Base-by-base conservation (phyloP, 1,140 invertebrate genomes). In the Pemphigus obesinymphae region DNA sequence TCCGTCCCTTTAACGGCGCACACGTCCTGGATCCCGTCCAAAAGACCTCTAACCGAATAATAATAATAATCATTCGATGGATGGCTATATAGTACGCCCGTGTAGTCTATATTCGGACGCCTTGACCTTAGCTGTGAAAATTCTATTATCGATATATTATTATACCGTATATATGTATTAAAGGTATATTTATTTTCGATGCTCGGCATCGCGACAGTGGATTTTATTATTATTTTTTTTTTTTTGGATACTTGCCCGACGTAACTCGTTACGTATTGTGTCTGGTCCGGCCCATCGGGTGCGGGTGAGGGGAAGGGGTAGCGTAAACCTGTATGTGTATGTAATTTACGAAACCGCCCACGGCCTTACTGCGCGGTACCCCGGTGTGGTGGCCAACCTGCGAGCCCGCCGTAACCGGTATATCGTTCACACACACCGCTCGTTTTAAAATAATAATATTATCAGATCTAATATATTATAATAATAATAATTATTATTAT, bases 101-200 rank as follows among this genome's bases (percentile, higher is more conserved):
- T 43, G 66, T 43, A 43, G 34, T 78, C 50, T 78, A 78, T 78
- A 78, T 78, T 78, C 75, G 75, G 53, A 78, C 53, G 75, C 53
- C 75, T 78, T 58, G 75, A 78, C 75, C 75, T 78, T 78, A 78
- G 53, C 53, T 78, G 29, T 58, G 75, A 58, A 78, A 58, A 78
- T 58, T 78, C n/a, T 40, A 58, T 26, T n/a, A n/a, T 40, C 23
- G 23, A 45, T 26, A n/a, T 4, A 37, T 7, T 37, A 10, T 31
- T 23, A n/a, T 53, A n/a, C n/a, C 11, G 13, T 34, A 6, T 61
- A 61, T 15, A 58, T 58, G 26, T 58, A 58, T 31, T n/a, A n/a
- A n/a, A 31, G 7, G 29, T 31, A 3, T 63, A 40, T 68, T 68
- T 68, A 40, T 68, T 40, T 68, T 68, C 66, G n/a, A 40, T 43